Base-by-base conservation (phyloP, 2,888 invertebrate genomes). In the Tenthredo notha region DNA sequence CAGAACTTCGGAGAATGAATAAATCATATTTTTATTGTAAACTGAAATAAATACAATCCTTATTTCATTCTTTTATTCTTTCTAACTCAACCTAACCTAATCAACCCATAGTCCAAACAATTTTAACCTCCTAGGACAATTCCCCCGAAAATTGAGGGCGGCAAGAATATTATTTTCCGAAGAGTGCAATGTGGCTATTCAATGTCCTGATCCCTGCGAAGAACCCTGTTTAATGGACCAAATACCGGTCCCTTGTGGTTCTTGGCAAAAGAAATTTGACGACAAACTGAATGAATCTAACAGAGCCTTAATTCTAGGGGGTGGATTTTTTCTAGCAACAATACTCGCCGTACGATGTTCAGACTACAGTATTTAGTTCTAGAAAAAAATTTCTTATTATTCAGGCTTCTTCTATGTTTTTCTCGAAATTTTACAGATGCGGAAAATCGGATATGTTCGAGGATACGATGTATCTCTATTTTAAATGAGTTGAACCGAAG, bases 261-360 rank as follows among this genome's bases (percentile, higher is more conserved):
- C 87, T 78, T 88, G 88, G 88, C 84, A 88, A 72, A 84, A 88
- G 12, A 65, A 87, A 33, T 87, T 87, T 84, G 85, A 88, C 12
- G 77, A 72, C 15, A 82, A 87, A n/a, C 86, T 87, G 50, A 85
- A 77, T 9, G 65, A 87, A 29, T 85, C 86, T 61, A 86, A 78
- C 84, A 86, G 87, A 29, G 70, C 80, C 37, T 77, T 88, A 80
- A 58, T 88, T 5, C 70, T 85, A 4, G 85, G 87, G 0, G 58
- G 80, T n/a, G 88, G 85, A 80, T 75, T 87, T 61, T 86, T 87
- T 29, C n/a, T 87, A 47, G 50, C 65, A 18, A 86, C 88, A 50
- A 21, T 85, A 29, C 33, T 86, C 29, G 54, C 77, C 83, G 88
- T 88, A 85, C 40, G 87, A 80, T 40, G 21, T 9, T n/a, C n/a